Evolutionary conservation across 1,140 invertebrate species (phyloP).

Genomic region (Drosophila nigrodunni): DNA sequence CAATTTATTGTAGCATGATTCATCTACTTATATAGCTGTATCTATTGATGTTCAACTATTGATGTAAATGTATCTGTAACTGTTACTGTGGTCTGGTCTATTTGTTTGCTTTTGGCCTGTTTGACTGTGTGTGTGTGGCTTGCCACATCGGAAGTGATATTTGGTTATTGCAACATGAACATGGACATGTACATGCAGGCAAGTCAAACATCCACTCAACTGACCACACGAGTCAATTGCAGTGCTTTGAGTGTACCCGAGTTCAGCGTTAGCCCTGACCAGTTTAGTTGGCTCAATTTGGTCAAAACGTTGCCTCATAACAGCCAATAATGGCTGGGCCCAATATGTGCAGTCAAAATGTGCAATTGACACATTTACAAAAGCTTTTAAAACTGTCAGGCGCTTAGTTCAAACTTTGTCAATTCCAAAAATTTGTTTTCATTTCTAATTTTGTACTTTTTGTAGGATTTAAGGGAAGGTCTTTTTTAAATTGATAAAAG

Average conservation of each 20-base stretch:
- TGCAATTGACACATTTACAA: neutral
- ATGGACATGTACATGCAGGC: constrained; percentile 20
- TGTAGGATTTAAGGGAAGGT: too few species aligned
- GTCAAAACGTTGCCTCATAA: constrained; percentile 29
- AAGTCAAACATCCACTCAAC: constrained; percentile 17
- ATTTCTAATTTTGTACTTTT: too few species aligned
- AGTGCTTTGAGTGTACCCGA: neutral
- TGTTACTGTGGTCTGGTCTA: neutral
- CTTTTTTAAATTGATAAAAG: too few species aligned
- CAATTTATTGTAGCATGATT: neutral
- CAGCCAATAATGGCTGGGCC: constrained; percentile 15
- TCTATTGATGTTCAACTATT: neutral
- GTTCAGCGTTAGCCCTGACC: constrained; percentile 1
- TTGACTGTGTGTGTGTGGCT: constrained; percentile 10
- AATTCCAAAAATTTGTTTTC: too few species aligned
- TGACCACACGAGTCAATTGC: constrained; percentile 18
- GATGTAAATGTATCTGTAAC: constrained; percentile 8
- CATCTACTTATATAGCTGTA: too few species aligned
- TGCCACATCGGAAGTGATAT: constrained; percentile 55
- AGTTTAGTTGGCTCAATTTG: constrained; percentile 55
- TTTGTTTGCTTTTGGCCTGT: neutral
- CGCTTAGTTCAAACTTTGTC: too few species aligned
- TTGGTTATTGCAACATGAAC: constrained; percentile 10
- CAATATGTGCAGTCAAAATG: neutral
- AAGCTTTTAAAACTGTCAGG: too few species aligned